phyloP scores from a whole-genome alignment of 2,888 invertebrate genomes.

The Spatulosminthurus flaviceps region DNA sequence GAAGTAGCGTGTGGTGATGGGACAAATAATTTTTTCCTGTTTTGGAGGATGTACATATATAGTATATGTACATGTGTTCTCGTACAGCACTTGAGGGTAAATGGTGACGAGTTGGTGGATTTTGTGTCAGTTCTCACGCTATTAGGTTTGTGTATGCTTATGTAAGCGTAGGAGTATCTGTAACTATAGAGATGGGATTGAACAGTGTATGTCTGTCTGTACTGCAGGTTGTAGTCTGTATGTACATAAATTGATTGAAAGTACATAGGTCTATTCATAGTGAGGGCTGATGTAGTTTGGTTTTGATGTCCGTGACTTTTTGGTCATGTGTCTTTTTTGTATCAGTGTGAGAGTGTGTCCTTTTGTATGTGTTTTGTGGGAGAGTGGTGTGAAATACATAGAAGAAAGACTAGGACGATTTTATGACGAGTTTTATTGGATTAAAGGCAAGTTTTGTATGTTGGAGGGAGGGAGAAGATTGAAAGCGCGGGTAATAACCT shows the following conservation, averaged over 20 bases:
- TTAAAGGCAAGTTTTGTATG: slow-evolving; percentile 19
- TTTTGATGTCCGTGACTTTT: background rate
- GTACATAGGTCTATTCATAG: too few species aligned
- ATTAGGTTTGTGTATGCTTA: background rate
- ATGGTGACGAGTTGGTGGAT: too few species aligned
- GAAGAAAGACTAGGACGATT: background rate
- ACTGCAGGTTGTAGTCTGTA: too few species aligned
- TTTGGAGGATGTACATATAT: too few species aligned
- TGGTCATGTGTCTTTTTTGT: background rate
- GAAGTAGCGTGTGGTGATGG: too few species aligned
- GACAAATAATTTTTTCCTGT: too few species aligned
- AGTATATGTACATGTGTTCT: too few species aligned
- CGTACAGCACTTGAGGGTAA: too few species aligned
- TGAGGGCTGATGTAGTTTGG: too few species aligned
- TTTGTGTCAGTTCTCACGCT: background rate
- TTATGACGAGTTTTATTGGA: slow-evolving; percentile 9
- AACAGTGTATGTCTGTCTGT: background rate
- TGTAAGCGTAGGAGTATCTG: background rate
- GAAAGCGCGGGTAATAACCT: background rate
- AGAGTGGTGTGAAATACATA: background rate
- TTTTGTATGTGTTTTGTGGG: background rate
- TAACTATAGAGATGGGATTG: background rate
- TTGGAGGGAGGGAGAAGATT: background rate
- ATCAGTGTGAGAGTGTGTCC: background rate
- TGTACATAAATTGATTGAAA: too few species aligned